Evolutionary conservation across 2,888 invertebrate species (phyloP), one percentile per base, ranked within the genome.

Genomic region (Spilosoma lubricipeda): DNA sequence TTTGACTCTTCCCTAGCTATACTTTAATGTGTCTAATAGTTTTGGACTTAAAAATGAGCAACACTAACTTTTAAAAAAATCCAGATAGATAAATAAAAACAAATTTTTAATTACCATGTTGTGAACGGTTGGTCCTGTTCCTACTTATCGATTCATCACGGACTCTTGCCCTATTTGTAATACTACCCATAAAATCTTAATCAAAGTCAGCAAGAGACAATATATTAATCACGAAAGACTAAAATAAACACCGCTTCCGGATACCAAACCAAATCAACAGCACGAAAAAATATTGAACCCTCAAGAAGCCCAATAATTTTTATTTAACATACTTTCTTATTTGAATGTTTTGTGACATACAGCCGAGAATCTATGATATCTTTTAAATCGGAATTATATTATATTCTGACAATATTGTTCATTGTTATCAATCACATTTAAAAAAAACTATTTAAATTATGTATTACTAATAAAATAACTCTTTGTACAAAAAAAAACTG

Each of bases 251-350:
- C 82, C 85, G 88, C 88, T 87, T 89, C 87, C 89, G 89, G 90
- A 87, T 86, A 85, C 82, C 78, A 83, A 85, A 85, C 84, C 84
- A 83, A 86, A 87, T 82, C 86, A 85, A 86, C 85, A 78, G 80
- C 74, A 76, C 77, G 73, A 88, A 87, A 88, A 89, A 87, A 85
- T 82, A 86, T 82, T 81, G 84, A 87, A 85, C 89, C 83, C 82
- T 87, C 74, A 86, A 87, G 88, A 85, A 88, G 88, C 84, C 82
- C 83, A 83, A 87, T 88, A 83, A 89, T 89, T 89, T 90, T 87
- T 88, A 87, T 86, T 88, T 85, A 78, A 81, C 84, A 86, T 89
- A 85, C 78, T 86, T 83, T 84, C 77, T 80, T 75, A 68, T 77
- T 80, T 71, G 20, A 39, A 72, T 45, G n/a, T 70, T 70, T 65